Evolutionary conservation across 2,113 vertebrate species (phyloP).

Genomic region (Haliaeetus leucogaster): DNA sequence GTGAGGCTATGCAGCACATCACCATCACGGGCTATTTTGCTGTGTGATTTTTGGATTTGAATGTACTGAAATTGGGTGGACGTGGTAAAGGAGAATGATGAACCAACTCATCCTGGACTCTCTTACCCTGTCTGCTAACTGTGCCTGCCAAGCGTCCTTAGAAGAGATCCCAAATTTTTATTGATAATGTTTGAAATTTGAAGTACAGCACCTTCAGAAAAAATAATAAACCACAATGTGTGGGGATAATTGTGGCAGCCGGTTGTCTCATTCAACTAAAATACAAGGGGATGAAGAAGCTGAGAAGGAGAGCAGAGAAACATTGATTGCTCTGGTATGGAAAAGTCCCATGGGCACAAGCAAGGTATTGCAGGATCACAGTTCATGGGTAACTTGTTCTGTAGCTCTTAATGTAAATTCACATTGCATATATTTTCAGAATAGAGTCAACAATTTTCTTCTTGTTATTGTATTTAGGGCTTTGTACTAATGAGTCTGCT

Average conservation of each 20-base stretch:
- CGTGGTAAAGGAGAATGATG: background rate
- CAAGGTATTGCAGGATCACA: background rate
- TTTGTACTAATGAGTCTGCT: background rate
- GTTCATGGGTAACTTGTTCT: background rate
- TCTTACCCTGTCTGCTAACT: too few relatives aligned
- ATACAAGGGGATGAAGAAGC: background rate
- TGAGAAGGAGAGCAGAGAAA: background rate
- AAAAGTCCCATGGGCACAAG: background rate
- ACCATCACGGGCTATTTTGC: background rate
- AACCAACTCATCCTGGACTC: background rate
- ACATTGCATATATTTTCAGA: background rate
- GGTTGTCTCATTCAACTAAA: background rate
- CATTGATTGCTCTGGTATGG: background rate
- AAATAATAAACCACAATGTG: background rate
- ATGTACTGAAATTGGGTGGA: background rate
- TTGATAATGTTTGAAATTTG: background rate
- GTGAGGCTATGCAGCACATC: background rate
- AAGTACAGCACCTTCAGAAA: background rate
- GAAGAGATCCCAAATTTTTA: background rate
- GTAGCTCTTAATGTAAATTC: background rate
- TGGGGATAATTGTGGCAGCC: background rate
- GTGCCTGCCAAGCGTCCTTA: background rate
- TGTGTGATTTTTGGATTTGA: background rate
- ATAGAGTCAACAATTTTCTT: background rate
- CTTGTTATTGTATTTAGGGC: background rate